A percentile compares a stretch with the other conserved stretches of the same genome.
Evolutionary conservation across 2,113 vertebrate species (phyloP).

Genomic region (Seriola aureovittata): DNA sequence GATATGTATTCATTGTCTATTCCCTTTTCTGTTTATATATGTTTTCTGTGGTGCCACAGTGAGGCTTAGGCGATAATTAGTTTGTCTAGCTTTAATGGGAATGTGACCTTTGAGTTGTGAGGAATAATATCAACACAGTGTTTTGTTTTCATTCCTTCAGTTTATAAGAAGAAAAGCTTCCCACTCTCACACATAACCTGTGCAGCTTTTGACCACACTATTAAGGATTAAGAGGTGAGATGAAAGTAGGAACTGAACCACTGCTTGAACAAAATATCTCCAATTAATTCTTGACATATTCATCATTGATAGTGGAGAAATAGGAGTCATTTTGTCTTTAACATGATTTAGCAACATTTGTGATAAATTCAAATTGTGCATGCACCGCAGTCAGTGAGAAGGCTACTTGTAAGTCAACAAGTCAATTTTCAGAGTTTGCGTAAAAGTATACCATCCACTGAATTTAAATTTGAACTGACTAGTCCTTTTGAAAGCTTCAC

Average conservation of each 20-base stretch:
- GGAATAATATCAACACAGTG: not conserved
- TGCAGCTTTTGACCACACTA: not conserved
- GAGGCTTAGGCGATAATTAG: constrained; percentile 17
- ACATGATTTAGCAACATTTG: no score
- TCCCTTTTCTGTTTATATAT: constrained; percentile 3
- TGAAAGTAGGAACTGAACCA: not conserved
- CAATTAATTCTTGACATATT: not conserved
- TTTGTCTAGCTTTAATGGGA: constrained; percentile 28
- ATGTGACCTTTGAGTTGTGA: constrained; percentile 34
- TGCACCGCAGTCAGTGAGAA: no score
- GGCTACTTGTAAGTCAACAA: no score
- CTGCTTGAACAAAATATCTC: not conserved
- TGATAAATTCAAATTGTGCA: no score
- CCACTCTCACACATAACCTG: not conserved
- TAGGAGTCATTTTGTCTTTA: not conserved
- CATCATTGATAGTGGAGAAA: rapidly evolving
- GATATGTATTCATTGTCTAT: not conserved
- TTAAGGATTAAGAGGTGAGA: not conserved
- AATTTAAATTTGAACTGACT: no score
- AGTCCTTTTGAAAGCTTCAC: no score
- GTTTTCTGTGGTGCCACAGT: not conserved
- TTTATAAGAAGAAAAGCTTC: not conserved
- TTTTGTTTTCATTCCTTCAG: not conserved
- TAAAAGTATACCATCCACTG: no score
- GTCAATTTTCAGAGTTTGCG: no score